phyloP scores from a whole-genome alignment of 2,113 vertebrate species.

The Brienomyrus longianalis region DNA sequence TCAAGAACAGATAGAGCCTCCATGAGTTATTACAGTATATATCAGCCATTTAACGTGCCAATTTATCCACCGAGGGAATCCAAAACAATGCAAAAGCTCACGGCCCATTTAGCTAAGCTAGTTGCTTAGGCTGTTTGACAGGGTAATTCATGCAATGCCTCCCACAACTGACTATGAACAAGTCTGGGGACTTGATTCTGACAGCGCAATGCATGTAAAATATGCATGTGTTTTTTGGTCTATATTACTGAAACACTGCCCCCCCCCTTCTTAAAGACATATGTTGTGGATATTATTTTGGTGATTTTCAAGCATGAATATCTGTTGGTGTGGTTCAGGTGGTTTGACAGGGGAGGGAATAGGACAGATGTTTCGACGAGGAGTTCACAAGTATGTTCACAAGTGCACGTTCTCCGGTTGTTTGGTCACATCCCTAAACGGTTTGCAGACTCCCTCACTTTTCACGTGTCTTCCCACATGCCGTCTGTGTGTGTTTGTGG shows the following conservation, averaged over 20 bases:
- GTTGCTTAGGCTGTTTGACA: neutral
- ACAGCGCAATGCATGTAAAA: neutral
- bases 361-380: neutral
- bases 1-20: neutral
- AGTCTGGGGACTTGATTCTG: neutral
- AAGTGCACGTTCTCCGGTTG: neutral
- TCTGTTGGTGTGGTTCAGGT: neutral
- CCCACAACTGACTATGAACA: neutral
- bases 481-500: neutral
- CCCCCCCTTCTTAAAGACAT: neutral
- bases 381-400: neutral
- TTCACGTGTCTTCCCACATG: neutral
- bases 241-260: neutral
- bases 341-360: neutral
- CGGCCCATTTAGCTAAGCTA: neutral
- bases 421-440: neutral
- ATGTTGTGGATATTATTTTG: neutral
- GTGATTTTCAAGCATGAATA: neutral
- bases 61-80: neutral
- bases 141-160: neutral
- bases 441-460: neutral
- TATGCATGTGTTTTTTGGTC: neutral
- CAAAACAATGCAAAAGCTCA: neutral
- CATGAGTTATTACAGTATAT: neutral
- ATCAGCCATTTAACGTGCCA: neutral